Percentiles rank a stretch among this genome's conserved stretches.
Conservation (phyloP, 2,888 invertebrate genomes). For the Cataglyphis livida region DNA sequence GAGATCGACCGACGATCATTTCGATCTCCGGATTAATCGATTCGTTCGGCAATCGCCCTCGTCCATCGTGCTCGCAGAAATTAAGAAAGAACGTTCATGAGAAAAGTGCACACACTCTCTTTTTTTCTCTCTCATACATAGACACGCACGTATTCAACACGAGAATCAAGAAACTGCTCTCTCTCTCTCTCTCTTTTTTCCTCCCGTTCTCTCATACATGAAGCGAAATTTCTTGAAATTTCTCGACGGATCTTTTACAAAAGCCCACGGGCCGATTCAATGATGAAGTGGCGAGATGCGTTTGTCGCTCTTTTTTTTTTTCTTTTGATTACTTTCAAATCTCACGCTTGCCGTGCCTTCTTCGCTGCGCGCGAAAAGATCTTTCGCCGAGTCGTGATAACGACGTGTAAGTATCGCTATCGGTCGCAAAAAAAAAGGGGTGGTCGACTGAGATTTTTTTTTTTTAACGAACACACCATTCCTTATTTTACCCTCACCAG, state of each 20-base stretch:
- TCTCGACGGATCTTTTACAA: conserved; percentile 68
- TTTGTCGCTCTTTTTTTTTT: conserved; percentile 2
- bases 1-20: conserved; percentile 40
- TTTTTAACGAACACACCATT: neutral
- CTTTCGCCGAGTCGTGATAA: neutral
- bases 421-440: neutral
- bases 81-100: conserved; percentile 68
- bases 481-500: neutral
- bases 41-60: conserved; percentile 79
- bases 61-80: conserved; percentile 73
- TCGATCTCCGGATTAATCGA: conserved; percentile 72
- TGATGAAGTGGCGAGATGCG: conserved; percentile 46
- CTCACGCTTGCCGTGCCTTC: neutral
- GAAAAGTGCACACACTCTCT: conserved; percentile 48
- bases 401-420: conserved; percentile 17
- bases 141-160: conserved; percentile 27
- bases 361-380: neutral
- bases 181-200: neutral
- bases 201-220: conserved; percentile 57
- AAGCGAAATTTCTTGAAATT: conserved; percentile 76
- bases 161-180: conserved; percentile 16
- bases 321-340: conserved; percentile 41
- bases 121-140: conserved; percentile 19
- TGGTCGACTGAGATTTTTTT: neutral
- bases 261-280: conserved; percentile 52